These are phyloP conservation scores for Parauchenoglanis ngamensis DNA, from an alignment of 2,797 vertebrate species.

Conservation along the genomic window DNA sequence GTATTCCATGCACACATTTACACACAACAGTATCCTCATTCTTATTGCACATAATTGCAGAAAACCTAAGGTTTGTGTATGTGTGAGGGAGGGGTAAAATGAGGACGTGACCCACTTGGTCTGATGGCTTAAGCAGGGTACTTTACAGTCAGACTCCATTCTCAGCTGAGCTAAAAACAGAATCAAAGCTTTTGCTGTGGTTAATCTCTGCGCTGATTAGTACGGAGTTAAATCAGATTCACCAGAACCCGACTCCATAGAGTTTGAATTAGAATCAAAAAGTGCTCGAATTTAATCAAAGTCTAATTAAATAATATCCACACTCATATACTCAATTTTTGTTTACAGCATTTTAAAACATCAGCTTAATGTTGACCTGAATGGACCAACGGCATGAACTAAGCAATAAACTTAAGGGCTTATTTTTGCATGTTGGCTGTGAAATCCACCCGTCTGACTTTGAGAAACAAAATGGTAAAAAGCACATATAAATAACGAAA, in stretches of 20 bases:
- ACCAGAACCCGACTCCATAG: conserved; percentile 14
- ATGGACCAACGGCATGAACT: background rate
- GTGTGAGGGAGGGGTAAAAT: background rate
- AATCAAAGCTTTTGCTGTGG: conserved; percentile 59
- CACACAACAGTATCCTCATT: conserved; percentile 2
- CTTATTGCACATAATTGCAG: background rate
- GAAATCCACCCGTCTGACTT: background rate
- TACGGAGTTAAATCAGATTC: conserved; percentile 28
- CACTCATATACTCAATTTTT: background rate
- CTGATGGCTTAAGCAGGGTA: conserved; percentile 29
- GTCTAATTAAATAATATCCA: background rate
- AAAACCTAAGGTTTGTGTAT: conserved; percentile 2
- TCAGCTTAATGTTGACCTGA: background rate
- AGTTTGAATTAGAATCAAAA: background rate
- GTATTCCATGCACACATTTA: background rate
- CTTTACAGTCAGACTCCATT: conserved; percentile 53
- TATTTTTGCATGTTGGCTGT: background rate
- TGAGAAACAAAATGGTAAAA: background rate
- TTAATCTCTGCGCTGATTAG: conserved; percentile 79
- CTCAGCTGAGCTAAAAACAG: conserved; percentile 72
- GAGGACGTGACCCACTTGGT: conserved; percentile 21
- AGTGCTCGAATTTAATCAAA: background rate
- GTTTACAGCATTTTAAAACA: background rate
- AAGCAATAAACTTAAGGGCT: background rate
- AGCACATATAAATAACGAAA: background rate